A percentile compares a stretch with the other conserved stretches of the same genome.
phyloP scores from a whole-genome alignment of 2,113 vertebrate species.

The Pedionomus torquatus region DNA sequence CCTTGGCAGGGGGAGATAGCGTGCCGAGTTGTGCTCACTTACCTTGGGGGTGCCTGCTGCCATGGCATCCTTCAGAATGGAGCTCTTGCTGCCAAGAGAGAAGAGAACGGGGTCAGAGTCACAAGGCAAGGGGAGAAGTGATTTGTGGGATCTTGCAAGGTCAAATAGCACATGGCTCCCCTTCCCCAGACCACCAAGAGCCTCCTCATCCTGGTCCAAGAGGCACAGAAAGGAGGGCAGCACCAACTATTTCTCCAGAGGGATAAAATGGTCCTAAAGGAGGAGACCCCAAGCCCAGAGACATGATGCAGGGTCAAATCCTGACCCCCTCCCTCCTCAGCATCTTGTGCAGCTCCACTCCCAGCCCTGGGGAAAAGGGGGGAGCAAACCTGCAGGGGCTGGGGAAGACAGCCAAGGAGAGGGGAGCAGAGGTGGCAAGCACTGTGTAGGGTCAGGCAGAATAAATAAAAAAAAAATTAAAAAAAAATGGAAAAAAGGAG shows the following conservation, averaged over 20 bases:
- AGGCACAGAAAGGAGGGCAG: background rate
- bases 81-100: constrained; percentile 89
- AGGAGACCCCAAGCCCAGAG: background rate
- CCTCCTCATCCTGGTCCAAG: background rate
- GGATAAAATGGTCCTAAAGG: background rate
- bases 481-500: background rate
- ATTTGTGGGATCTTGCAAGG: background rate
- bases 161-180: background rate
- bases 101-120: constrained; percentile 64
- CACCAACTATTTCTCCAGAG: background rate
- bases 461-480: background rate
- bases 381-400: background rate
- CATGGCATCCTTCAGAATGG: constrained; percentile 89
- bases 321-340: accelerated
- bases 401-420: background rate
- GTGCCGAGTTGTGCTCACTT: constrained; percentile 61
- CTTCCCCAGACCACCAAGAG: background rate
- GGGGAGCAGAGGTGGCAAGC: accelerated
- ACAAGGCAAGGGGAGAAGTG: background rate
- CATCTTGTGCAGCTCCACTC: background rate
- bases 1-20: accelerated
- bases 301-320: background rate
- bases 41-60: constrained; percentile 96
- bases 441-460: background rate
- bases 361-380: background rate